A percentile compares a stretch with the other conserved stretches of the same genome.
Evolutionary conservation across 2,113 vertebrate genomes (phyloP).

Genomic region (Lates calcarifer): DNA sequence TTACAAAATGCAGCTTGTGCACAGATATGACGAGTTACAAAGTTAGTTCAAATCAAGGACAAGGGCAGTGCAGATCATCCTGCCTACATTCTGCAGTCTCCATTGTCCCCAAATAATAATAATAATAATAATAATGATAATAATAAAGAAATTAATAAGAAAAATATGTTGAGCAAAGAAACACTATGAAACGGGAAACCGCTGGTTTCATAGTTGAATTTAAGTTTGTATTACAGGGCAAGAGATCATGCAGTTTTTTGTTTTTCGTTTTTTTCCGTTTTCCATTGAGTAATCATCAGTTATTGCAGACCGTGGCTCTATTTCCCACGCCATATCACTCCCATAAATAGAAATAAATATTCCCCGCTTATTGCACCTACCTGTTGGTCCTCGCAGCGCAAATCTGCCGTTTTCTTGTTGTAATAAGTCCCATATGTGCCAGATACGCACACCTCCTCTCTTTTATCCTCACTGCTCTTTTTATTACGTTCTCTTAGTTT

Average conservation of each 20-base stretch:
- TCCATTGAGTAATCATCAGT: background rate
- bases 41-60: slow-evolving; percentile 3
- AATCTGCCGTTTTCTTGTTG: slow-evolving; percentile 43
- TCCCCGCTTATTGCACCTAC: slow-evolving; percentile 49
- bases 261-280: background rate
- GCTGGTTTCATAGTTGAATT: background rate
- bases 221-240: background rate
- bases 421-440: slow-evolving; percentile 53
- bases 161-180: background rate
- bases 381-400: slow-evolving; percentile 63
- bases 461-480: slow-evolving; percentile 34
- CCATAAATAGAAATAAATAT: background rate
- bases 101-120: background rate
- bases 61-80: background rate
- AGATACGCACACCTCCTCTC: slow-evolving; percentile 18
- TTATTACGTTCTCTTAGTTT: slow-evolving; percentile 34
- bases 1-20: background rate
- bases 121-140: background rate
- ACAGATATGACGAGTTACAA: background rate
- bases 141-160: background rate
- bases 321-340: background rate
- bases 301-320: background rate
- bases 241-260: background rate
- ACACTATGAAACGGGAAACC: background rate
- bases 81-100: background rate